Evolutionary conservation across 1,140 invertebrate genomes (phyloP).

Genomic region (Cylas formicarius): DNA sequence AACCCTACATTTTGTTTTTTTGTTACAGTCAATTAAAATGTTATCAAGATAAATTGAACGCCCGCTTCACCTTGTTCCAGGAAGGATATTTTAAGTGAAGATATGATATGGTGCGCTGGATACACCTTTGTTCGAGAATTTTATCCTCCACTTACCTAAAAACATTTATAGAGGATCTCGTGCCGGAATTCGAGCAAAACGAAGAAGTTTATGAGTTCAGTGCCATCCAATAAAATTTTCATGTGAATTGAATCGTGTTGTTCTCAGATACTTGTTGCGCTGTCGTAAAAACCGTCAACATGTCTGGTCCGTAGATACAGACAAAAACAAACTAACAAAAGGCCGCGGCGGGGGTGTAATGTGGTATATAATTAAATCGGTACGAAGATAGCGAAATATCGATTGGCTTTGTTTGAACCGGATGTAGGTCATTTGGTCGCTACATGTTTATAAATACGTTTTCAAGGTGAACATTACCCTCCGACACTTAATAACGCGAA

Average conservation of each 20-base stretch:
- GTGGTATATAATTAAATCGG: slow-evolving; percentile 13
- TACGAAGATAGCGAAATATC: slow-evolving; percentile 14
- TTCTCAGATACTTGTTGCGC: slow-evolving; percentile 12
- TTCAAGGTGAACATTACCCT: slow-evolving; percentile 21
- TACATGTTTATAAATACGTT: slow-evolving; percentile 21
- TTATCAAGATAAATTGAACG: too few species aligned
- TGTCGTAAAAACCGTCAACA: slow-evolving; percentile 9
- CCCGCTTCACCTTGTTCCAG: too few species aligned
- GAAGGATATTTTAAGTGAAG: too few species aligned
- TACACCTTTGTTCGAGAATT: slow-evolving; percentile 19
- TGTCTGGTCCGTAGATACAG: slow-evolving; percentile 2
- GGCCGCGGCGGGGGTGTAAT: slow-evolving; percentile 11
- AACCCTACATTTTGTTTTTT: too few species aligned
- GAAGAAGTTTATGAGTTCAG: slow-evolving; percentile 12
- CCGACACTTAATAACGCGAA: slow-evolving; percentile 5
- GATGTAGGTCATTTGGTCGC: slow-evolving; percentile 25
- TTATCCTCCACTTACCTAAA: slow-evolving; percentile 15
- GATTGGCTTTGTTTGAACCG: slow-evolving; percentile 22
- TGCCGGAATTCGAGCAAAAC: background rate
- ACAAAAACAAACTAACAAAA: slow-evolving; percentile 15
- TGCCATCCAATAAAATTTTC: slow-evolving; percentile 16
- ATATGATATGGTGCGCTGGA: too few species aligned
- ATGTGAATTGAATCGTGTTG: slow-evolving; percentile 17
- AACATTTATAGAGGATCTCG: slow-evolving; percentile 18
- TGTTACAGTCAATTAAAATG: too few species aligned